These are phyloP conservation scores for Sardina pilchardus DNA, from an alignment of 2,113 vertebrate species.

Conservation along the genomic window DNA sequence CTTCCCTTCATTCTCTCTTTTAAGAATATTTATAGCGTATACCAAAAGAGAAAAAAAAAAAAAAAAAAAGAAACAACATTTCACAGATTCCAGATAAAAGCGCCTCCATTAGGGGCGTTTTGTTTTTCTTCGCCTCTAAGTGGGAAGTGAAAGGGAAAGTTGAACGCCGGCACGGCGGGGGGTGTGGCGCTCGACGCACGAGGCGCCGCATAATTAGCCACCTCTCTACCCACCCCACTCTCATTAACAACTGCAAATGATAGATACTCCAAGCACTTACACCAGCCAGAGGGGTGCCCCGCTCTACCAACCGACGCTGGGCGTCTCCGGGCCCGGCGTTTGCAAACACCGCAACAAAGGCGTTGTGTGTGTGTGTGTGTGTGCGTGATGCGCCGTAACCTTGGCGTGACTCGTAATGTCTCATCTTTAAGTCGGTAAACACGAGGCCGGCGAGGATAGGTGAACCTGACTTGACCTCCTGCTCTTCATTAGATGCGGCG, in stretches of 20 bases:
- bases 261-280: constrained; percentile 13
- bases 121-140: constrained; percentile 15
- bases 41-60: constrained; percentile 19
- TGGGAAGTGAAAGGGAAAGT: background rate
- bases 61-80: background rate
- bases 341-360: background rate
- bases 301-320: background rate
- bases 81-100: constrained; percentile 39
- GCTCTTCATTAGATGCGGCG: background rate
- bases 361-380: too few relatives aligned
- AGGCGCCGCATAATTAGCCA: background rate
- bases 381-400: background rate
- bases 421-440: constrained; percentile 1
- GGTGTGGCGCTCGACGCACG: background rate
- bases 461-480: background rate
- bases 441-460: background rate
- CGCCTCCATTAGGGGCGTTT: constrained; percentile 41
- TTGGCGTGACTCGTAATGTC: background rate
- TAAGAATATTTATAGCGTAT: constrained; percentile 29
- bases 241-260: constrained; percentile 22
- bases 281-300: background rate
- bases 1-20: background rate
- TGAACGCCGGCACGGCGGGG: background rate
- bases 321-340: background rate
- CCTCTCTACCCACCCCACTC: constrained; percentile 17